Evolutionary conservation across 2,797 vertebrate genomes (phyloP).

Genomic region (Poecilia velifera): DNA sequence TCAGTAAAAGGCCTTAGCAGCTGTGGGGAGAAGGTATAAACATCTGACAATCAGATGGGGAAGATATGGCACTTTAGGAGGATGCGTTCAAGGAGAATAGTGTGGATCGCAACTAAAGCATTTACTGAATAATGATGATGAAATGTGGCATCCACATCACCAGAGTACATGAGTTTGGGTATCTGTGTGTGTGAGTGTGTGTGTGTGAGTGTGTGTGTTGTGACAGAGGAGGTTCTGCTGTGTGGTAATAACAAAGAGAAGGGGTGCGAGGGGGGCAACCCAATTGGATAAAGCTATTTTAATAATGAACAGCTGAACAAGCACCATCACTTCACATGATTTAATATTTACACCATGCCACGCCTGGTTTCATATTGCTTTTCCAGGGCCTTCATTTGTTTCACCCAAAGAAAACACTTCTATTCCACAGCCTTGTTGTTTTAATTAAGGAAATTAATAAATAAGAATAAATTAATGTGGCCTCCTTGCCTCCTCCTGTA

Average conservation of each 20-base stretch:
- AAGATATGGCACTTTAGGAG: slow-evolving; percentile 63
- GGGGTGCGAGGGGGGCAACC: slow-evolving; percentile 62
- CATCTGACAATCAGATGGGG: slow-evolving; percentile 59
- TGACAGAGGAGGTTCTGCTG: slow-evolving; percentile 51
- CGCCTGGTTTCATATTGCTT: slow-evolving; percentile 78
- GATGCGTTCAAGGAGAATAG: slow-evolving; percentile 62
- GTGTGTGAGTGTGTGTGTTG: neutral
- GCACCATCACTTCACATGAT: slow-evolving; percentile 82
- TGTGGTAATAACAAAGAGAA: slow-evolving; percentile 67
- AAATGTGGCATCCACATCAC: slow-evolving; percentile 61
- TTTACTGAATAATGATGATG: slow-evolving; percentile 70
- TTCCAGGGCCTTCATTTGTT: slow-evolving; percentile 81
- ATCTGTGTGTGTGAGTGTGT: slow-evolving; percentile 21
- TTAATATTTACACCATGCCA: slow-evolving; percentile 78
- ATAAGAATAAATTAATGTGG: slow-evolving; percentile 86
- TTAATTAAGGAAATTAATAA: slow-evolving; percentile 88
- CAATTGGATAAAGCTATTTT: slow-evolving; percentile 78
- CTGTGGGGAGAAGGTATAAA: slow-evolving; percentile 41
- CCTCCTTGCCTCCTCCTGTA: slow-evolving; percentile 68
- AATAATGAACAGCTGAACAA: slow-evolving; percentile 82
- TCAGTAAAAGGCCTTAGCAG: slow-evolving; percentile 49
- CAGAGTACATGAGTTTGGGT: slow-evolving; percentile 33
- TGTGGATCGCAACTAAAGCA: slow-evolving; percentile 51
- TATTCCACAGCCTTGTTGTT: slow-evolving; percentile 84
- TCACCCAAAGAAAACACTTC: slow-evolving; percentile 79